Conservation (phyloP, 2,888 invertebrate species). For the Leptopilina myrica region DNA sequence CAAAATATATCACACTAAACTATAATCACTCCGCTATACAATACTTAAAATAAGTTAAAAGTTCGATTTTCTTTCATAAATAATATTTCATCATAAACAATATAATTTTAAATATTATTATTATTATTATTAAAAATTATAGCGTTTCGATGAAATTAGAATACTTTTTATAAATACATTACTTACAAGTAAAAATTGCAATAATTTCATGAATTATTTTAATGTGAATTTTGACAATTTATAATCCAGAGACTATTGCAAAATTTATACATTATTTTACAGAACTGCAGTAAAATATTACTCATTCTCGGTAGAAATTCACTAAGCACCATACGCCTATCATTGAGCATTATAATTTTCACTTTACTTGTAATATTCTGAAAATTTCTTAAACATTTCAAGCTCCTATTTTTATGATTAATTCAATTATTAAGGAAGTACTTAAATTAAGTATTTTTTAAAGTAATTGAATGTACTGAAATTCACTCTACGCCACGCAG, state of each 20-base stretch:
- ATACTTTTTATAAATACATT: conserved; percentile 62
- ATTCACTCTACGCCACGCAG: too few species aligned
- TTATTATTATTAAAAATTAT: not conserved
- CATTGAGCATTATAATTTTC: not conserved
- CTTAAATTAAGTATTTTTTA: too few species aligned
- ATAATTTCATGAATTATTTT: conserved; percentile 70
- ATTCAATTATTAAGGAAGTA: too few species aligned
- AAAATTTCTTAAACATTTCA: too few species aligned
- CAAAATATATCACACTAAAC: conserved; percentile 61
- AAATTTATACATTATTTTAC: conserved; percentile 56
- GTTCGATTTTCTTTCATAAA: conserved; percentile 53
- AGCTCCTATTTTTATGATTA: too few species aligned
- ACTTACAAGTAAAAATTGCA: conserved; percentile 70
- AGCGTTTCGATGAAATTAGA: conserved; percentile 8
- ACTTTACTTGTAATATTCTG: not conserved
- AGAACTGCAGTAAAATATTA: not conserved
- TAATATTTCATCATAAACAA: conserved; percentile 40
- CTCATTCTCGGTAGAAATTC: not conserved
- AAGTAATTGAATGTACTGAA: too few species aligned
- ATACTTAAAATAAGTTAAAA: conserved; percentile 53
- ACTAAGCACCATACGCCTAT: conserved; percentile 10
- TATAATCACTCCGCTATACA: conserved; percentile 60
- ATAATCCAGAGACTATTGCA: conserved; percentile 73
- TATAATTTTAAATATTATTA: not conserved
- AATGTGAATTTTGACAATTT: conserved; percentile 49